Conservation (phyloP, 2,797 vertebrate genomes). For the Ctenochaetus hawaiiensis region DNA sequence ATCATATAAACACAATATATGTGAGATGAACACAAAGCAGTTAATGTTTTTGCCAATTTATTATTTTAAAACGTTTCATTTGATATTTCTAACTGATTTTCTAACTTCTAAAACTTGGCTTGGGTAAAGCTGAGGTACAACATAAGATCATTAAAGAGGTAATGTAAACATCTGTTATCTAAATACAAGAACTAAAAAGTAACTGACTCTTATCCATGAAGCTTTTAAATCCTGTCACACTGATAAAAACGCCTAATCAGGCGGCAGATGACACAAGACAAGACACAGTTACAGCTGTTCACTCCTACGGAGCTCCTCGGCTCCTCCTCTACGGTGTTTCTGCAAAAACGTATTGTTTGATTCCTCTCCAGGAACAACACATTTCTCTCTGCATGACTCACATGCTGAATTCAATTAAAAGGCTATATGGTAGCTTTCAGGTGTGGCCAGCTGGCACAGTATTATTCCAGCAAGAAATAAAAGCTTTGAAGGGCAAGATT, state of each 20-base stretch:
- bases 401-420: constrained; percentile 26
- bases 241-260: constrained; percentile 18
- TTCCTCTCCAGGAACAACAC: too few relatives aligned
- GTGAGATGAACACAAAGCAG: too few relatives aligned
- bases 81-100: constrained; percentile 2
- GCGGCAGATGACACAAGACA: background rate
- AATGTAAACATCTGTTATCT: background rate
- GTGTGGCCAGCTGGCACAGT: constrained; percentile 26
- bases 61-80: constrained; percentile 10
- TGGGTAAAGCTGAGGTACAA: background rate
- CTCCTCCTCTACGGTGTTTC: constrained; percentile 1
- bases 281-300: constrained; percentile 10
- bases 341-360: constrained; percentile 11
- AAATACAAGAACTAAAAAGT: background rate
- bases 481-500: constrained; percentile 3
- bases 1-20: too few relatives aligned
- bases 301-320: constrained; percentile 26
- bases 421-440: constrained; percentile 17
- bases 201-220: constrained; percentile 19
- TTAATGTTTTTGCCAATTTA: too few relatives aligned
- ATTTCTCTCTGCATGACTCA: too few relatives aligned
- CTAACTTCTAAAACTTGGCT: background rate
- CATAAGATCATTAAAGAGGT: background rate
- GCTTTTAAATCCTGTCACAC: background rate
- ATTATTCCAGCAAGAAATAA: background rate